Evolutionary conservation across 2,113 vertebrate species (phyloP).

Genomic region (Telmatochromis sp.): DNA sequence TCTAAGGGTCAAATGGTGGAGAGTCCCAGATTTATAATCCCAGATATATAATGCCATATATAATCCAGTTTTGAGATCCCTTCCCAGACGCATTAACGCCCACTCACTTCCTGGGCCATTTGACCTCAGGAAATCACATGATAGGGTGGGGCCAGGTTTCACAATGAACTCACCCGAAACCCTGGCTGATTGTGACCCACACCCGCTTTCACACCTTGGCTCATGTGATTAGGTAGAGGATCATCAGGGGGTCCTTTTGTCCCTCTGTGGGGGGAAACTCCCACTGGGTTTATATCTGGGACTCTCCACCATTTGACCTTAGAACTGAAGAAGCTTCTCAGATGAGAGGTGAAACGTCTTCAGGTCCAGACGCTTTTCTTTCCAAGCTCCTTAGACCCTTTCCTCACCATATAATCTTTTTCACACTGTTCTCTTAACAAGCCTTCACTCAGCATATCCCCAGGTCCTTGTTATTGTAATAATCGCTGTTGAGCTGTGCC

Average conservation of each 20-base stretch:
- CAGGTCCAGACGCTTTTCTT: not conserved
- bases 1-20: not conserved
- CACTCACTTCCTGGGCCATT: no score
- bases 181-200: no score
- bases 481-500: slow-evolving; percentile 14
- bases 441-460: not conserved
- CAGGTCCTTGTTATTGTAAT: slow-evolving; percentile 1
- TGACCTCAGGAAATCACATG: no score
- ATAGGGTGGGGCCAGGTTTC: no score
- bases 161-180: no score
- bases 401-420: not conserved
- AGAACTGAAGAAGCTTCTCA: not conserved
- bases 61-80: no score
- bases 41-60: not conserved
- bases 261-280: rapidly evolving
- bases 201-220: rapidly evolving
- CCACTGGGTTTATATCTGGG: not conserved
- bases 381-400: not conserved
- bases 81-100: no score
- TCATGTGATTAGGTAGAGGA: not conserved
- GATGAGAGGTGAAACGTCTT: not conserved
- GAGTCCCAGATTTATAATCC: not conserved
- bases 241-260: not conserved
- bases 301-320: not conserved
- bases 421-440: not conserved